These are phyloP conservation scores for Microcaecilia unicolor DNA, from an alignment of 2,797 vertebrate genomes.

Conservation along the genomic window DNA sequence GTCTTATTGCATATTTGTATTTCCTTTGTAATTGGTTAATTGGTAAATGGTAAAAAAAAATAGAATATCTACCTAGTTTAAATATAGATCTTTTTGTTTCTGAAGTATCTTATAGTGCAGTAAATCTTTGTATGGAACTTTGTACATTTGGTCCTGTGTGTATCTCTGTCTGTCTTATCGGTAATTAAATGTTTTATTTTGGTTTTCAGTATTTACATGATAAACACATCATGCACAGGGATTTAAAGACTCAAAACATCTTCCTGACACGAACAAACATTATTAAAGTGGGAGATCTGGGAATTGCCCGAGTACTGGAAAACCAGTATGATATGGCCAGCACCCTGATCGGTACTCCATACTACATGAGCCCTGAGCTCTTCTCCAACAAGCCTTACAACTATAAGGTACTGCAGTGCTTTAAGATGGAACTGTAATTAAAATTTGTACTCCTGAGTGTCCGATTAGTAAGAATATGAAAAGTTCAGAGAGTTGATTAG, in stretches of 20 bases:
- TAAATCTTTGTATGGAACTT: too few relatives aligned
- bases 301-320: conserved; percentile 88
- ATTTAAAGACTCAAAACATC: conserved; percentile 97
- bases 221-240: conserved; percentile 87
- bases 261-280: conserved; percentile 91
- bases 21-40: too few relatives aligned
- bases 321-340: conserved; percentile 93
- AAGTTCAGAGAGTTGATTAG: neutral
- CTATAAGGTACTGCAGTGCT: conserved; percentile 93
- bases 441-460: neutral
- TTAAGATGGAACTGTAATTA: too few relatives aligned
- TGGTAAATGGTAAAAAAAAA: too few relatives aligned
- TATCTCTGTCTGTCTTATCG: too few relatives aligned
- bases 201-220: conserved; percentile 86
- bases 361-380: conserved; percentile 97
- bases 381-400: conserved; percentile 95
- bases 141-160: too few relatives aligned
- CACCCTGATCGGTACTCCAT: conserved; percentile 93
- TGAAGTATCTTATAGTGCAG: too few relatives aligned
- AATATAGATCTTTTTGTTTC: too few relatives aligned
- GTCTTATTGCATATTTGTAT: too few relatives aligned
- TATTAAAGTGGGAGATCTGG: conserved; percentile 95
- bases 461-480: rapidly evolving
- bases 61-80: too few relatives aligned
- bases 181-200: neutral